These are phyloP conservation scores for Anguilla rostrata DNA, from an alignment of 2,113 vertebrate species.

Conservation along the genomic window DNA sequence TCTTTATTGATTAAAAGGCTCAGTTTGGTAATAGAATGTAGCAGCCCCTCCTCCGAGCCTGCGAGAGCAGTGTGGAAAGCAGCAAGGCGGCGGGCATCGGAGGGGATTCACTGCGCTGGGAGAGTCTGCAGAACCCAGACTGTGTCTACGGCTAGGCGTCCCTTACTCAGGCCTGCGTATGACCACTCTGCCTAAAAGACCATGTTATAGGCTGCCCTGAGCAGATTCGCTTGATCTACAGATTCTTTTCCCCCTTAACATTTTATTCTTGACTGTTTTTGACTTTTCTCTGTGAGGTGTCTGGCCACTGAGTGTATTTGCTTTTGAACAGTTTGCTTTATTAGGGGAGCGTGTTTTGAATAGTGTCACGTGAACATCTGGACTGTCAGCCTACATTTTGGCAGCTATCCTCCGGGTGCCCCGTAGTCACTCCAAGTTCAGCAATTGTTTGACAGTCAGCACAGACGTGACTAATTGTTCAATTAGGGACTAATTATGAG, in stretches of 20 bases:
- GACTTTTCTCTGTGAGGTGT: neutral
- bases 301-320: neutral
- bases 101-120: neutral
- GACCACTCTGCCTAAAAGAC: neutral
- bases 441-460: no score
- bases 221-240: neutral
- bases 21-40: constrained; percentile 69
- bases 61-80: neutral
- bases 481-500: no score
- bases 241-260: neutral
- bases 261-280: neutral
- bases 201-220: neutral
- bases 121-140: neutral
- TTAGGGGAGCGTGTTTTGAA: no score
- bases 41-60: constrained; percentile 45
- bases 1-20: constrained; percentile 79
- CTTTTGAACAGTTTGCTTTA: neutral
- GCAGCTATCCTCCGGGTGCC: no score
- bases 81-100: neutral
- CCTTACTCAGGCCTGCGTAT: neutral
- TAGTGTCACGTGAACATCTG: no score
- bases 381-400: no score
- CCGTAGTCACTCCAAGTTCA: no score
- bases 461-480: no score
- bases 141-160: neutral